Evolutionary conservation across 35 echinoderm and acorn worm genomes (phyloP), one percentile per base, ranked within the genome.

Genomic region (Lytechinus pictus): DNA sequence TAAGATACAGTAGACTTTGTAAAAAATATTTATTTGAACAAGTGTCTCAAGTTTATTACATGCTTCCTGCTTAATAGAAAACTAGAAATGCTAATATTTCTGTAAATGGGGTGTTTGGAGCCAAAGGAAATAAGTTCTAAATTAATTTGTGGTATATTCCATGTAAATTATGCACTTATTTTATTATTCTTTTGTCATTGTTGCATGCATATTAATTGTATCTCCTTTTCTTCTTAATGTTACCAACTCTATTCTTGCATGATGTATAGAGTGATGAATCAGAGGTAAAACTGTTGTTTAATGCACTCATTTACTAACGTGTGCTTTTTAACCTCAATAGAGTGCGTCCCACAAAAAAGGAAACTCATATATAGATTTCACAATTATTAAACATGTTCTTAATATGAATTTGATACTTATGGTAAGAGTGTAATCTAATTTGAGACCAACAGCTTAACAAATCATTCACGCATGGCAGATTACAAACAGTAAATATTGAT

Each of bases 171-270:
- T 24, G 7, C 4, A 79, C 6, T n/a, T 16, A 79, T 24, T 24
- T 79, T 0, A 8, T n/a, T 16, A 0, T 79, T 27, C n/a, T n/a
- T 44, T 44, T 44, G 33, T 44, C 33, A 44, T 44, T 44, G 33
- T 79, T 27, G 66, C 66, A 79, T 79, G 66, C 66, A 24, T 79
- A n/a, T n/a, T 16, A 1, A 79, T 91, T 4, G 8, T 91, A 4
- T 52, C 44, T 91, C 89, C 44, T 91, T 91, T 24, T 91, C 89
- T 53, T 53, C 11, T 54, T 24, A 91, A 91, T 91, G n/a, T 53
- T 91, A 14, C 6, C 44, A 53, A 91, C 89, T 10, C 12, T 53
- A 4, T 53, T 91, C 12, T 53, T 53, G 54, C 44, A 52, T 53
- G 54, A 53, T 91, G 27, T 53, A 91, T 53, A 53, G 44, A 53